Base-by-base conservation (phyloP, 1,140 invertebrate species). In the Sitophilus oryzae region DNA sequence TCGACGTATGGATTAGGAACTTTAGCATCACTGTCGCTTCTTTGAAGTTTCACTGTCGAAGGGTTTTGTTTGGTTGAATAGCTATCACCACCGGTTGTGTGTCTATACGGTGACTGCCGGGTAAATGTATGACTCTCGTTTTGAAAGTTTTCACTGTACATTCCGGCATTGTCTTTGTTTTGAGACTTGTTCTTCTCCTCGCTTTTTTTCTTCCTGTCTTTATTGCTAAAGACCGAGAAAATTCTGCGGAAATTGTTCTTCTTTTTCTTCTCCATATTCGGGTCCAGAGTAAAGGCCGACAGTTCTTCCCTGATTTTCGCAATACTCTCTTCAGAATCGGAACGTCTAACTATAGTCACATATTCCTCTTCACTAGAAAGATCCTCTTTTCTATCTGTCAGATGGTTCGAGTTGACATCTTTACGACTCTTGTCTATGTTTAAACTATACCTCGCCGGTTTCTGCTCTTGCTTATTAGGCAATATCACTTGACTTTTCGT, bases 171-270 rank as follows among this genome's bases (percentile, higher is more conserved):
- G 3, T 59, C 49, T 37, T 58, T 59, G 36, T 62, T 63, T 36
- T 64, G 61, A 8, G 42, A 49, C 38, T 59, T 66, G 15, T 60
- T 58, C 8, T 59, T 60, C n/a, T 52, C 52, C 3, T 54, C 36
- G 18, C 63, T 50, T 22, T 61, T 60, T 41, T 68, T 70, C 49
- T 68, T 69, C 41, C 66, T 68, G 44, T 69, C 66, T 44, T 67
- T 68, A 49, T 50, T 56, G 2, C 63, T 49, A 44, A 68, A 70
- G 36, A 68, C 57, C 14, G 61, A 53, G 36, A 71, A 66, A 21
- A 69, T 54, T 41, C 58, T 64, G 8, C 60, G 49, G 40, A 71
- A 70, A 45, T 68, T 69, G 41, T 57, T 66, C 34, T 42, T 53
- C 1, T 67, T 58, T 58, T 70, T 71, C 30, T 68, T 68, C 6